A percentile compares a stretch with the other conserved stretches of the same genome.
Evolutionary conservation across 2,797 vertebrate species (phyloP).

Genomic region (Acrossocheilus fasciatus): DNA sequence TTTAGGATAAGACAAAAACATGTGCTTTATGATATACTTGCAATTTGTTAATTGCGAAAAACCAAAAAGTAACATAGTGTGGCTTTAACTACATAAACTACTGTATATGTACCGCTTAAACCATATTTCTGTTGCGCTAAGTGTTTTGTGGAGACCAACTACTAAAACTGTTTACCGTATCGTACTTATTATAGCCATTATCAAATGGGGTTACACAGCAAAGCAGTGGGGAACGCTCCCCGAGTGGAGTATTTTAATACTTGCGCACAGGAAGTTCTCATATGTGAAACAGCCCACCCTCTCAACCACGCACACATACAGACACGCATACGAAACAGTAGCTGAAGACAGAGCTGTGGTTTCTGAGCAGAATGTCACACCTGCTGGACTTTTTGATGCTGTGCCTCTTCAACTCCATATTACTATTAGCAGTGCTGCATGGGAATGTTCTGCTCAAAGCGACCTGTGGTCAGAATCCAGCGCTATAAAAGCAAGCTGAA

Average conservation of each 20-base stretch:
- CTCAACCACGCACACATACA: conserved; percentile 32
- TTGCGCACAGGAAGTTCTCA: conserved; percentile 74
- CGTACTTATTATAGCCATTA: neutral
- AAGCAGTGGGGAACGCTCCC: neutral
- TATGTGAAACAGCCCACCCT: conserved; percentile 72
- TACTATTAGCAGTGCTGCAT: conserved; percentile 55
- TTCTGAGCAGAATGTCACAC: conserved; percentile 72
- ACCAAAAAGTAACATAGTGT: neutral
- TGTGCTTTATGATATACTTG: neutral
- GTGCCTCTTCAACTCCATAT: conserved; percentile 27
- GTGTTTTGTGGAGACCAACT: neutral
- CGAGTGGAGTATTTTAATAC: conserved; percentile 27
- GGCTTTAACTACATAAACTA: conserved; percentile 5
- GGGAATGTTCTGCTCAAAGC: neutral
- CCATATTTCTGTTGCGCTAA: neutral
- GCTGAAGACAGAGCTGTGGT: conserved; percentile 73
- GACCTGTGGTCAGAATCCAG: conserved; percentile 31
- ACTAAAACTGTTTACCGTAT: conserved; percentile 7
- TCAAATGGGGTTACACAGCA: neutral
- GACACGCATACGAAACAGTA: conserved; percentile 62
- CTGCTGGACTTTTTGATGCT: conserved; percentile 68
- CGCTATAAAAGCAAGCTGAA: neutral
- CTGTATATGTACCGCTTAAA: neutral
- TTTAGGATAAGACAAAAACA: neutral
- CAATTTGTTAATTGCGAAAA: neutral